These are phyloP conservation scores for Oncorhynchus keta DNA, from an alignment of 2,113 vertebrate genomes.

Conservation along the genomic window DNA sequence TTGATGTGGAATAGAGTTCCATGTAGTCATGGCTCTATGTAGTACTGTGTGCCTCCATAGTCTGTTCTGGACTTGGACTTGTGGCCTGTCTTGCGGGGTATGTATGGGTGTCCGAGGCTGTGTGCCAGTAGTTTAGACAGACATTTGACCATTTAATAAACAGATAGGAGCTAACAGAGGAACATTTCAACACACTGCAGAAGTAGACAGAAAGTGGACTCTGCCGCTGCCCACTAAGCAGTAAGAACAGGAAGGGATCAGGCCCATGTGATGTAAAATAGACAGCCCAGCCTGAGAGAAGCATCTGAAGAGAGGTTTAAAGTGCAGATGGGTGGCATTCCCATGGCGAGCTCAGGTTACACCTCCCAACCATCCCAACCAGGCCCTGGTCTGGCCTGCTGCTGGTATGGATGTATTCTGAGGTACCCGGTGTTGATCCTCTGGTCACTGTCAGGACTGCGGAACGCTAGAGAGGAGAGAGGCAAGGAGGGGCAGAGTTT, in stretches of 20 bases:
- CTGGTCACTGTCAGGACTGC: constrained; percentile 25
- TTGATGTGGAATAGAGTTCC: too few relatives aligned
- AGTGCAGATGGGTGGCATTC: constrained; percentile 62
- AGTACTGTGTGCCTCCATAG: too few relatives aligned
- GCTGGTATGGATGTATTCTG: constrained; percentile 10
- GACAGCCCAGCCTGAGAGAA: constrained; percentile 38
- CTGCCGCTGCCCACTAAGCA: constrained; percentile 1
- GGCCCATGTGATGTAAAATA: constrained; percentile 54
- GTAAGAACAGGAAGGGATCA: constrained; percentile 26
- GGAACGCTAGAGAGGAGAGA: not conserved
- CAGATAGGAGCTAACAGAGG: not conserved
- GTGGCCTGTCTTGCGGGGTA: too few relatives aligned
- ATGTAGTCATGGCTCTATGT: too few relatives aligned
- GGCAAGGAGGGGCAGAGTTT: constrained; percentile 15
- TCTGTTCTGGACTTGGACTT: too few relatives aligned
- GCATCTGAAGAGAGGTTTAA: constrained; percentile 47
- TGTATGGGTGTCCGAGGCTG: too few relatives aligned
- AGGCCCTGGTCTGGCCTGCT: not conserved
- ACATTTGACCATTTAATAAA: too few relatives aligned
- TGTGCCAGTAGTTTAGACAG: too few relatives aligned
- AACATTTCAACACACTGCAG: not conserved
- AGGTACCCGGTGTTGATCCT: constrained; percentile 3
- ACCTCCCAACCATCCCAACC: too few relatives aligned
- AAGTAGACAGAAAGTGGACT: not conserved
- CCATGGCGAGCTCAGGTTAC: constrained; percentile 42